These are phyloP conservation scores for Thyatira batis DNA, from an alignment of 2,888 invertebrate genomes.

Conservation along the genomic window DNA sequence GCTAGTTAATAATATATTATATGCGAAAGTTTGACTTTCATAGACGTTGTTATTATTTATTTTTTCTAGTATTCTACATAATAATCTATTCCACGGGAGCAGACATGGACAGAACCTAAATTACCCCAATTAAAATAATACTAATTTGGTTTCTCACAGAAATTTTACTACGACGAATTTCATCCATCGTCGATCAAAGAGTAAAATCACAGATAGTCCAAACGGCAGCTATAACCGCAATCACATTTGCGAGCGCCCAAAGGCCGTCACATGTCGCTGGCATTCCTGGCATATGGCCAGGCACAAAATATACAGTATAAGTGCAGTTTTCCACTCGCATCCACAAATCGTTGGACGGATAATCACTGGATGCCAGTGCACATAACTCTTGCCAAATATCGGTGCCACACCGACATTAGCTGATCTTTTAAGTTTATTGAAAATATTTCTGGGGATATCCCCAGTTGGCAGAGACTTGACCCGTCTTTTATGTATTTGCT, in stretches of 20 bases:
- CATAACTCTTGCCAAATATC: background rate
- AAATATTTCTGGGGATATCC: background rate
- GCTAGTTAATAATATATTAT: too few species aligned
- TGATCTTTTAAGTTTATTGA: background rate
- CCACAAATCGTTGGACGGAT: background rate
- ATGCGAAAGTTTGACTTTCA: too few species aligned
- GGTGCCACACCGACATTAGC: slow-evolving; percentile 1
- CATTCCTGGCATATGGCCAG: background rate
- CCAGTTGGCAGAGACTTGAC: background rate
- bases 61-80: too few species aligned
- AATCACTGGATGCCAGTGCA: background rate
- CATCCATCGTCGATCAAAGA: background rate
- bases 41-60: too few species aligned
- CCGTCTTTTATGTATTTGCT: background rate
- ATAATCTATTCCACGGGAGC: too few species aligned
- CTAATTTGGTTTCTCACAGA: too few species aligned
- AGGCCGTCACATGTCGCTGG: background rate
- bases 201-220: background rate
- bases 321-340: background rate
- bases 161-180: too few species aligned
- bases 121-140: too few species aligned
- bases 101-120: too few species aligned
- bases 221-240: background rate
- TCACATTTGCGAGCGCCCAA: background rate
- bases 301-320: background rate